phyloP scores from a whole-genome alignment of 2,888 invertebrate species.

The Caenorhabditis sp. region DNA sequence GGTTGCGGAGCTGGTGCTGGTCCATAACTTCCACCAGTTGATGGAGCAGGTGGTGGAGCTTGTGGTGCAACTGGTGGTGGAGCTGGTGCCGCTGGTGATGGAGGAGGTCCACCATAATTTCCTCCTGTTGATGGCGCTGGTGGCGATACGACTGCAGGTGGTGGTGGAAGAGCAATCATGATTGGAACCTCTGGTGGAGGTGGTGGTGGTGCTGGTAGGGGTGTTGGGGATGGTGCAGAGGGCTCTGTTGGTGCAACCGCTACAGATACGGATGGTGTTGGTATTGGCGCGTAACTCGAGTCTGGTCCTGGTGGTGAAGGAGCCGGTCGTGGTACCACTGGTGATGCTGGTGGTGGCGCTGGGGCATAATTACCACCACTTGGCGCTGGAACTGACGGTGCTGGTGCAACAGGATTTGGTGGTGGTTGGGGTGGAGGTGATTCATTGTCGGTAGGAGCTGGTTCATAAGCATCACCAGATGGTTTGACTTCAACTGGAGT shows the following conservation, averaged over 20 bases:
- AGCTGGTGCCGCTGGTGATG: neutral
- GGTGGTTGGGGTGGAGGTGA: neutral
- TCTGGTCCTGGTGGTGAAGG: conserved; percentile 4
- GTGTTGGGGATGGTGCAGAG: neutral
- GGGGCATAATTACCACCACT: neutral
- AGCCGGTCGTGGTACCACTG: neutral
- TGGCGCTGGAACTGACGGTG: neutral
- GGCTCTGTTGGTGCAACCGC: no score
- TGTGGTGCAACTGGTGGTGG: neutral
- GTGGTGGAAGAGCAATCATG: neutral
- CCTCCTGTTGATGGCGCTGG: neutral
- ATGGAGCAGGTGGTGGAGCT: no score
- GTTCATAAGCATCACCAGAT: neutral
- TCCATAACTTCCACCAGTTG: no score
- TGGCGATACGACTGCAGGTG: neutral
- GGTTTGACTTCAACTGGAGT: conserved; percentile 2
- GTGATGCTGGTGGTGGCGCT: conserved; percentile 5
- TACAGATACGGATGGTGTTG: neutral
- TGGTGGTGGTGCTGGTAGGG: conserved; percentile 6
- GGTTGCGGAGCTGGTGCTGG: conserved; percentile 7
- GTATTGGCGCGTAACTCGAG: neutral
- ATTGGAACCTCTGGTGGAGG: neutral
- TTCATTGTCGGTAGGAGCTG: neutral
- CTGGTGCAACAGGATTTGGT: neutral
- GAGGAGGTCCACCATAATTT: no score